Evolutionary conservation across 2,888 invertebrate species (phyloP).

Genomic region (Megalurothrips usitatus): DNA sequence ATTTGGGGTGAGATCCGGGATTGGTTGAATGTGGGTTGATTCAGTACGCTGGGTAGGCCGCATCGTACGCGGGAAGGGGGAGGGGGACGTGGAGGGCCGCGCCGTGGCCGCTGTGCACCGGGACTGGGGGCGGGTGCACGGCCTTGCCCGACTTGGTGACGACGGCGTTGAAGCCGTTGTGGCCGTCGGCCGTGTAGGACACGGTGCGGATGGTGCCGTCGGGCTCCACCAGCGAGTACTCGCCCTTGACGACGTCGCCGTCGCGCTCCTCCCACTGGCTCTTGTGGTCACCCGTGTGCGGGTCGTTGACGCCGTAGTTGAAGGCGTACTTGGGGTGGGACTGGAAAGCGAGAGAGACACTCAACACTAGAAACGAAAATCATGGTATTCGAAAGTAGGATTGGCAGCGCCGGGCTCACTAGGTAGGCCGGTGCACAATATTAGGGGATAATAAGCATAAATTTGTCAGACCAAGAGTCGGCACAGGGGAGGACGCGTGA

Average conservation of each 20-base stretch:
- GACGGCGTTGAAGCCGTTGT: slow-evolving; percentile 68
- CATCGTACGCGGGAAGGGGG: neutral
- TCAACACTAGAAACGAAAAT: too few relatives aligned
- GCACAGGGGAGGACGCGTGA: too few relatives aligned
- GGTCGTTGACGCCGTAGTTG: slow-evolving; percentile 67
- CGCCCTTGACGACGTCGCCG: slow-evolving; percentile 65
- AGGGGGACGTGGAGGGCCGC: neutral
- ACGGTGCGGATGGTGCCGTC: slow-evolving; percentile 70
- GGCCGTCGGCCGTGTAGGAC: slow-evolving; percentile 69
- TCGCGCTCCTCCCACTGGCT: slow-evolving; percentile 68
- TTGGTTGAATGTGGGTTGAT: too few relatives aligned
- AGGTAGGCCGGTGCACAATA: too few relatives aligned
- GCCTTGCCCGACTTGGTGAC: slow-evolving; percentile 44
- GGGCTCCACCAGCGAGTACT: slow-evolving; percentile 53
- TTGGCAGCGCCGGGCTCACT: too few relatives aligned
- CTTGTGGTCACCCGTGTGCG: slow-evolving; percentile 66
- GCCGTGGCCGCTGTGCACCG: neutral
- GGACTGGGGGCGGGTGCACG: slow-evolving; percentile 28
- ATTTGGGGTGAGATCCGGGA: too few relatives aligned
- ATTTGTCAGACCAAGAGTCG: too few relatives aligned
- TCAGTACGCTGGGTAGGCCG: slow-evolving; percentile 1
- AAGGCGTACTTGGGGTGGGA: slow-evolving; percentile 55
- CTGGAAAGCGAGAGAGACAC: too few relatives aligned
- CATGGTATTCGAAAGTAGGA: too few relatives aligned
- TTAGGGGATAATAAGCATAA: too few relatives aligned